Percentiles rank a stretch among this genome's conserved stretches.
These are phyloP conservation scores for Monopis laevigella DNA, from an alignment of 2,888 invertebrate genomes.

Conservation along the genomic window DNA sequence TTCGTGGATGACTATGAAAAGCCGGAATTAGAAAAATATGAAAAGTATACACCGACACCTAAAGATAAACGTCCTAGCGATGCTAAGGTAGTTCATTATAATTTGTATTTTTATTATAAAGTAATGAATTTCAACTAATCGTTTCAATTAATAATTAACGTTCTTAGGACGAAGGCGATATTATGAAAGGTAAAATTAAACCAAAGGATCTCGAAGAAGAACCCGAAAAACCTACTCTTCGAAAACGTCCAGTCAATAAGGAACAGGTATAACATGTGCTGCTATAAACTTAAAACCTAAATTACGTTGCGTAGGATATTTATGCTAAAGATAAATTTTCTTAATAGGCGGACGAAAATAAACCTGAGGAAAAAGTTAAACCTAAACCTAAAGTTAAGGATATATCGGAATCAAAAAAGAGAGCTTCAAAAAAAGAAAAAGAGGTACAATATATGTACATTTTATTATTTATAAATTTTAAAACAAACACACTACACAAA, in stretches of 20 bases:
- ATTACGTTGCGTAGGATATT: conserved; percentile 3
- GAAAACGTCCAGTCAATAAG: conserved; percentile 50
- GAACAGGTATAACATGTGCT: conserved; percentile 40
- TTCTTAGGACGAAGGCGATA: conserved; percentile 49
- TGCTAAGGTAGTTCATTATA: conserved; percentile 36
- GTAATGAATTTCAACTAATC: too few species aligned
- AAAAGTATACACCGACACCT: conserved; percentile 21
- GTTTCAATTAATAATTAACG: too few species aligned
- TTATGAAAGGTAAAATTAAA: conserved; percentile 57
- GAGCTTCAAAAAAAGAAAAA: conserved; percentile 53
- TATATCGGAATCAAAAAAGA: conserved; percentile 48
- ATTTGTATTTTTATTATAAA: too few species aligned
- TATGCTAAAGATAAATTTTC: conserved; percentile 13
- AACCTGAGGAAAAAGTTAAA: conserved; percentile 56
- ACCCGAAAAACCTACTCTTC: conserved; percentile 47
- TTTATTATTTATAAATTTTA: neutral
- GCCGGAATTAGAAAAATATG: conserved; percentile 23
- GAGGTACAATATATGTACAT: conserved; percentile 35
- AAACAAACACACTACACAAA: neutral
- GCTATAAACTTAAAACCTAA: conserved; percentile 8
- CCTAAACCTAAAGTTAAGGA: conserved; percentile 47
- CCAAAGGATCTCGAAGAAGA: conserved; percentile 54
- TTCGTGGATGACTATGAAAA: conserved; percentile 24
- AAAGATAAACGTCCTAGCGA: conserved; percentile 53
- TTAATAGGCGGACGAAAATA: conserved; percentile 51